Conservation (phyloP, 2,888 invertebrate genomes). For the Allophyes oxyacanthae region DNA sequence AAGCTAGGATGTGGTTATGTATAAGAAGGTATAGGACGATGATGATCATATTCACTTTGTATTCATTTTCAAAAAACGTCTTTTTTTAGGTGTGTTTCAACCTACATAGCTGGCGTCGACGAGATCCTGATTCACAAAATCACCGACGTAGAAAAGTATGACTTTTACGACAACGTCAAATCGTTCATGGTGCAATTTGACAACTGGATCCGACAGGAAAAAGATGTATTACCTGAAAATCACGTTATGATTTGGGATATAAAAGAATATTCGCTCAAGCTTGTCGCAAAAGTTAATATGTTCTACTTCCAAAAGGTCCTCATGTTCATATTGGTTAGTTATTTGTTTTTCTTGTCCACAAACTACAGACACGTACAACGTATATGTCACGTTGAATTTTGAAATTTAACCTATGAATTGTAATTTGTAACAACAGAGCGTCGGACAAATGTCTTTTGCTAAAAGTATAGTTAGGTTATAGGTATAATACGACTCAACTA, state of each 20-base stretch:
- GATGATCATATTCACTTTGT: no score
- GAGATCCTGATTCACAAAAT: slow-evolving; percentile 77
- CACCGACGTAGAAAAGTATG: slow-evolving; percentile 68
- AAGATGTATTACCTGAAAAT: slow-evolving; percentile 66
- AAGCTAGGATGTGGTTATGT: no score
- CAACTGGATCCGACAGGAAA: slow-evolving; percentile 67
- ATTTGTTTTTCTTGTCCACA: no score
- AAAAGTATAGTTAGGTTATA: no score
- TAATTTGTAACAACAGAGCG: no score
- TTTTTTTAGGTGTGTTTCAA: slow-evolving; percentile 68
- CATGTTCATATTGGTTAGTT: slow-evolving; percentile 75
- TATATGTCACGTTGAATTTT: no score
- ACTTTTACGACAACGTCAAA: slow-evolving; percentile 75
- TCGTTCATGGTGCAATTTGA: slow-evolving; percentile 72
- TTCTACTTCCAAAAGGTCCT: slow-evolving; percentile 78
- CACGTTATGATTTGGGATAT: slow-evolving; percentile 78
- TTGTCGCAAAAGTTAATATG: slow-evolving; percentile 75
- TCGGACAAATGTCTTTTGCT: no score
- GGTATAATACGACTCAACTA: no score
- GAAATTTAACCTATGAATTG: no score
- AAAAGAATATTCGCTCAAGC: slow-evolving; percentile 68
- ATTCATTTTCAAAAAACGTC: no score
- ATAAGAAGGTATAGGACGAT: no score
- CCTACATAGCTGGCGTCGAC: slow-evolving; percentile 64
- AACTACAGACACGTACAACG: no score